Evolutionary conservation across 2,888 invertebrate species (phyloP).

Genomic region (Apotomis turbidana): DNA sequence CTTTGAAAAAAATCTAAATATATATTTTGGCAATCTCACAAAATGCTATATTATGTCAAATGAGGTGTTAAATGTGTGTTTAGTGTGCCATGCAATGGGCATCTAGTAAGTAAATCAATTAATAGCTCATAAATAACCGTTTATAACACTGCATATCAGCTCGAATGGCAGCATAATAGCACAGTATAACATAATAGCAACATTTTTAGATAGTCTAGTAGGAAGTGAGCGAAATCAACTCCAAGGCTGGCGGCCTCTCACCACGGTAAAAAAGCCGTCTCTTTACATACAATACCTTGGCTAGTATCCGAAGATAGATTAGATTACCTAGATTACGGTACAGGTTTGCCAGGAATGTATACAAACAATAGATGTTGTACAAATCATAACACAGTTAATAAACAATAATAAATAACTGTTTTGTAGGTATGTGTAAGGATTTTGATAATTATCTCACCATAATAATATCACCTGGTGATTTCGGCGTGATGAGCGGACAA

Average conservation of each 20-base stretch:
- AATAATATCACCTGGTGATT: no score
- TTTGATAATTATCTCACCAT: no score
- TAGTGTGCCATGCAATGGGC: neutral
- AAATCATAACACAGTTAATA: neutral
- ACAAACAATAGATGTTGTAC: conserved; percentile 9
- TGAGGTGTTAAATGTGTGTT: neutral
- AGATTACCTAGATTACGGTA: conserved; percentile 29
- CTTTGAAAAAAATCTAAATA: no score
- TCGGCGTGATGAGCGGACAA: no score
- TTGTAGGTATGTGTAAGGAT: no score
- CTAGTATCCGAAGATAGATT: conserved; percentile 28
- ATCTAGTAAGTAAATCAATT: neutral
- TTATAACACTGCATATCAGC: conserved; percentile 16
- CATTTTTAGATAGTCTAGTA: conserved; percentile 51
- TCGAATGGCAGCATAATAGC: conserved; percentile 36
- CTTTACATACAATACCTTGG: conserved; percentile 38
- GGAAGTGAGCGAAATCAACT: conserved; percentile 55
- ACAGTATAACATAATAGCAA: conserved; percentile 36
- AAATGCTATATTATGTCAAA: no score
- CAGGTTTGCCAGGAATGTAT: conserved; percentile 15
- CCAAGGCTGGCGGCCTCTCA: conserved; percentile 62
- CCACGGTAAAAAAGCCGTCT: conserved; percentile 41
- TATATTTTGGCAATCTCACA: no score
- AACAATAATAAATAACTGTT: no score
- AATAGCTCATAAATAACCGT: neutral